A percentile compares a stretch with the other conserved stretches of the same genome.
These are phyloP conservation scores for Andricus quercusramuli DNA, from an alignment of 2,888 invertebrate species.

Conservation along the genomic window DNA sequence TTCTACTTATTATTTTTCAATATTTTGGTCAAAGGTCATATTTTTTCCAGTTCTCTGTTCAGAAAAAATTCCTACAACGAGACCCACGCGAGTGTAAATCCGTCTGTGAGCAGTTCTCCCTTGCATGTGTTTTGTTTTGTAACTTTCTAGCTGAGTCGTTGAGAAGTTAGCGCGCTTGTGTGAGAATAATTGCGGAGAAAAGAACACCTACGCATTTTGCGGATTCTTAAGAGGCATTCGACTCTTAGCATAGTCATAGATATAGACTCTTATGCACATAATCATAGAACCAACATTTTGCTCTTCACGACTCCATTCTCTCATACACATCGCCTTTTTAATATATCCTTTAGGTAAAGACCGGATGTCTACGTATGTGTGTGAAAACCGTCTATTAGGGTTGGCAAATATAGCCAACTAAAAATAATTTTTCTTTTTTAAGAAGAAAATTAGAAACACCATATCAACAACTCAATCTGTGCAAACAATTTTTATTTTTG, in stretches of 20 bases:
- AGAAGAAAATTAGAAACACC: too few relatives aligned
- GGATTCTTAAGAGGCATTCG: slow-evolving; percentile 60
- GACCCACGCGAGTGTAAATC: background rate
- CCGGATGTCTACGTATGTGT: background rate
- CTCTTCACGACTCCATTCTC: slow-evolving; percentile 35
- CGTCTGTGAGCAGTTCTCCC: slow-evolving; percentile 2
- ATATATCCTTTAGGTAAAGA: background rate
- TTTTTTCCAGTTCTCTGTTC: background rate
- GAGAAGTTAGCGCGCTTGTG: slow-evolving; percentile 44
- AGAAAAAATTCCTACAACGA: background rate
- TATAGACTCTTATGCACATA: slow-evolving; percentile 16
- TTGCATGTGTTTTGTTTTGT: slow-evolving; percentile 51
- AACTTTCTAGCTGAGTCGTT: slow-evolving; percentile 53
- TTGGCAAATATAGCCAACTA: background rate
- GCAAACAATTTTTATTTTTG: too few relatives aligned
- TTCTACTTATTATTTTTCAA: too few relatives aligned
- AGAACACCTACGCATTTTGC: slow-evolving; percentile 59
- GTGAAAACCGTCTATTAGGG: background rate
- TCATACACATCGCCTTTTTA: background rate
- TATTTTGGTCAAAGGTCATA: too few relatives aligned
- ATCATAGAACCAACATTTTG: slow-evolving; percentile 19
- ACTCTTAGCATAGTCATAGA: slow-evolving; percentile 45
- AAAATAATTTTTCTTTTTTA: background rate
- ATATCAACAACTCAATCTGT: too few relatives aligned
- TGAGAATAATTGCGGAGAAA: slow-evolving; percentile 56